Evolutionary conservation across 1,140 invertebrate species (phyloP).

Genomic region (Ceratina australensis): DNA sequence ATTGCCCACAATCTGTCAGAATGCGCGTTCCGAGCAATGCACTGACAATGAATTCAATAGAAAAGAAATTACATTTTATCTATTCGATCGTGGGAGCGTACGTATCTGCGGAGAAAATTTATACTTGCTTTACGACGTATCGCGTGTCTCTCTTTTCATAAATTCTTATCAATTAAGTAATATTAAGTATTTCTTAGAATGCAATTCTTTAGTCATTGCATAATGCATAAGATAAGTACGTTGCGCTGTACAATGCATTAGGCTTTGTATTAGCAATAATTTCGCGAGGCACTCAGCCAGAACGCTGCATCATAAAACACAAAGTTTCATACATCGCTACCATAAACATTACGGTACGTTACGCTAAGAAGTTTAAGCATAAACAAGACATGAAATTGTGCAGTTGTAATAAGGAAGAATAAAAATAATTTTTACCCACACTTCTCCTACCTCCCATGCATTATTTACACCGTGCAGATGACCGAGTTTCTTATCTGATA

Average conservation of each 20-base stretch:
- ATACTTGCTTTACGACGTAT: neutral
- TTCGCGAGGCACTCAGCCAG: slow-evolving; percentile 19
- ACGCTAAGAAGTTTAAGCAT: slow-evolving; percentile 4
- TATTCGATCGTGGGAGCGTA: neutral
- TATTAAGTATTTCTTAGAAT: slow-evolving; percentile 10
- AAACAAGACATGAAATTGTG: too few relatives aligned
- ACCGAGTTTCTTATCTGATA: slow-evolving; percentile 21
- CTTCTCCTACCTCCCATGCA: neutral
- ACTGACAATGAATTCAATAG: neutral
- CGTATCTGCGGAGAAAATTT: neutral
- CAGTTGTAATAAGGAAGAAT: neutral
- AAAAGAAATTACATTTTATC: neutral
- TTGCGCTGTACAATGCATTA: slow-evolving; percentile 14
- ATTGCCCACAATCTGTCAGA: neutral
- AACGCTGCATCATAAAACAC: slow-evolving; percentile 2
- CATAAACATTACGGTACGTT: too few relatives aligned
- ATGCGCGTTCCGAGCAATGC: neutral
- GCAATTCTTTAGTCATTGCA: slow-evolving; percentile 23
- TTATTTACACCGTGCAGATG: neutral
- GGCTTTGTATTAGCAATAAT: slow-evolving; percentile 19
- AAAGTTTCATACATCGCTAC: slow-evolving; percentile 5
- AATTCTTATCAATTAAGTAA: neutral
- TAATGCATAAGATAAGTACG: slow-evolving; percentile 34
- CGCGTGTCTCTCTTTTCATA: neutral
- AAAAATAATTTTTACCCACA: neutral